These are phyloP conservation scores for Calephelis nemesis DNA, from an alignment of 1,140 invertebrate species.

Conservation along the genomic window DNA sequence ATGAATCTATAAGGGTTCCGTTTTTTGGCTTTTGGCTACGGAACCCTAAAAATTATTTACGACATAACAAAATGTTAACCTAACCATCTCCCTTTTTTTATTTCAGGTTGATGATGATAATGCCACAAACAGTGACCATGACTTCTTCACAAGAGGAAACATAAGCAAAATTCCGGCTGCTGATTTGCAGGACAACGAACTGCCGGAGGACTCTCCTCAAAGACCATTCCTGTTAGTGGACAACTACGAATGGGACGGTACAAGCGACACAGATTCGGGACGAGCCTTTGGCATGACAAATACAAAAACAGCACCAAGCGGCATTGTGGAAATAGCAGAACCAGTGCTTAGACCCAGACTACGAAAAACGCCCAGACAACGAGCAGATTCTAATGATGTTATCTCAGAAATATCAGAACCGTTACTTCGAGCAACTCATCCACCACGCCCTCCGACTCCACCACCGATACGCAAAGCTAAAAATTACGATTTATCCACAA, in stretches of 20 bases:
- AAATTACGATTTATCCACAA: slow-evolving; percentile 63
- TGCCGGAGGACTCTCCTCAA: slow-evolving; percentile 57
- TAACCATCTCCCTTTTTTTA: slow-evolving; percentile 15
- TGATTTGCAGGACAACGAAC: slow-evolving; percentile 63
- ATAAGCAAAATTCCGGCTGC: slow-evolving; percentile 41
- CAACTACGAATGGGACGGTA: slow-evolving; percentile 74
- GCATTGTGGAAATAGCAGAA: slow-evolving; percentile 83
- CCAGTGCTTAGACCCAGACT: slow-evolving; percentile 84
- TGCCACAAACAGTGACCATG: slow-evolving; percentile 35
- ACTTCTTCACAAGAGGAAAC: slow-evolving; percentile 38
- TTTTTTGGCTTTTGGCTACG: too few relatives aligned
- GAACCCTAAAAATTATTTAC: too few relatives aligned
- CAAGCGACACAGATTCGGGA: slow-evolving; percentile 70
- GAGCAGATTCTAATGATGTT: slow-evolving; percentile 56
- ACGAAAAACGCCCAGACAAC: slow-evolving; percentile 73
- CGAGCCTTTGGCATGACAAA: slow-evolving; percentile 82
- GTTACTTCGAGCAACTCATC: slow-evolving; percentile 74
- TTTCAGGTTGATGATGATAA: slow-evolving; percentile 47
- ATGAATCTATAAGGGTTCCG: too few relatives aligned
- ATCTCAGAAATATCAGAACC: slow-evolving; percentile 81
- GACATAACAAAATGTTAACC: too few relatives aligned
- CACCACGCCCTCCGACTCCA: slow-evolving; percentile 46
- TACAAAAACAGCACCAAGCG: slow-evolving; percentile 74
- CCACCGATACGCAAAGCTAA: slow-evolving; percentile 57
- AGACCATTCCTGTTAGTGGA: slow-evolving; percentile 61